Evolutionary conservation across 2,113 vertebrate species (phyloP), one percentile per base, ranked within the genome.

Genomic region (Dolichallabes microphthalmus): DNA sequence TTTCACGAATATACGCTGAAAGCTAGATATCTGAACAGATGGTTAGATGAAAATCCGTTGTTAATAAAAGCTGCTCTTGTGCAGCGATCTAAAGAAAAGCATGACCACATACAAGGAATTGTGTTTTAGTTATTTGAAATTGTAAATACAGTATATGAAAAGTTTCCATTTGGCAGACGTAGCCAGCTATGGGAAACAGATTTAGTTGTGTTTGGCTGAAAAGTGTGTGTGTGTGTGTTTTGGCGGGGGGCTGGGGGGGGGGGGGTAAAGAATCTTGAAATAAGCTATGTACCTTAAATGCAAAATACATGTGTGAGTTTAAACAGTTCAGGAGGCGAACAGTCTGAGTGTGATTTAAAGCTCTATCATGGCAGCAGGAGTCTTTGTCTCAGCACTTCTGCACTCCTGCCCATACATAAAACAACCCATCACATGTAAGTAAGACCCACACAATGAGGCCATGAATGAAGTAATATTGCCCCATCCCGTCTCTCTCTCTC

Each of bases 291-390:
- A 55, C 63, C 87, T 81, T 84, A 60, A 87, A 0, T 60, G 86
- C 84, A 90, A 85, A 91, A 91, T 91, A 89, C 91, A 90, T 87
- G 71, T 83, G 86, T 86, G 83, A 90, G 55, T 91, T 93, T 86
- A 83, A 69, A 82, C 85, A 87, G 91, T 90, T 94, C 90, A 91
- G 88, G 90, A 93, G 91, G 91, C 87, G 86, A 92, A 92, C 92
- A 93, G 92, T 93, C 93, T 93, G 93, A 94, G 88, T 88, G 64
- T 88, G 88, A 91, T 93, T 94, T 94, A 94, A 94, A 93, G 93
- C 92, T 66, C 86, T 92, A 94, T 94, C 91, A 91, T 85, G 93
- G 89, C 91, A 80, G 84, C 76, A 11, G 90, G 91, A 88, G 91
- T 89, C 87, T 94, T 94, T 94, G 94, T 94, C 89, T 89, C 88